Evolutionary conservation across 1,140 invertebrate species (phyloP), one percentile per base, ranked within the genome.

Genomic region (Solenopsis invicta): DNA sequence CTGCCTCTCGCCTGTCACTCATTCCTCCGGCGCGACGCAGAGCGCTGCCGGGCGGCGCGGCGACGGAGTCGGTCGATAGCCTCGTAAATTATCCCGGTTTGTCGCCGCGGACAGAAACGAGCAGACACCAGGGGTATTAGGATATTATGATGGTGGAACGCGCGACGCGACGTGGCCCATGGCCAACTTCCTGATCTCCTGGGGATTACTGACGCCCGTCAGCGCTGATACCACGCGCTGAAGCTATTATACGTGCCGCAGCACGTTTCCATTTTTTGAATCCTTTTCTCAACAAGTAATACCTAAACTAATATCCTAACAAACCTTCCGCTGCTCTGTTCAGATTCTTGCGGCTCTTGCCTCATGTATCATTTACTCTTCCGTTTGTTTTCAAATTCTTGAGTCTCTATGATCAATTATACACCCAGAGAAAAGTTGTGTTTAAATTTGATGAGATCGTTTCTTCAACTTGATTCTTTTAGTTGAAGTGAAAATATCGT

Each of bases 151-250:
- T 13, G 50, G 66, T 29, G 52, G 45, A 34, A 69, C 9, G 16
- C 62, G n/a, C 62, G n/a, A 54, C 5, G 12, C 24, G 54, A 41
- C 64, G 16, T 54, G 62, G 12, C n/a, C 72, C 34, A 12, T 37
- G 29, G 41, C 4, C 3, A 76, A 29, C 64, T 88, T 91, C 69
- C 88, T 91, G 88, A 85, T 92, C 89, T 90, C 91, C 87, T 91
- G 91, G 88, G 87, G 86, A 77, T 37, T 56, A 84, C 67, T 88
- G 87, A 88, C 85, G 85, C 87, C 54, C 72, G 87, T 45, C 88
- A 75, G n/a, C 16, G 56, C 61, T 88, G 87, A 91, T 88, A 82
- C 85, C 84, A 81, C 72, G 62, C 3, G 72, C 37, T 16, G 69
- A n/a, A 74, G 56, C 56, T 54, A 41, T 18, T 64, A 21, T 69